phyloP scores from a whole-genome alignment of 2,888 invertebrate species.

The Eristalis arbustorum region DNA sequence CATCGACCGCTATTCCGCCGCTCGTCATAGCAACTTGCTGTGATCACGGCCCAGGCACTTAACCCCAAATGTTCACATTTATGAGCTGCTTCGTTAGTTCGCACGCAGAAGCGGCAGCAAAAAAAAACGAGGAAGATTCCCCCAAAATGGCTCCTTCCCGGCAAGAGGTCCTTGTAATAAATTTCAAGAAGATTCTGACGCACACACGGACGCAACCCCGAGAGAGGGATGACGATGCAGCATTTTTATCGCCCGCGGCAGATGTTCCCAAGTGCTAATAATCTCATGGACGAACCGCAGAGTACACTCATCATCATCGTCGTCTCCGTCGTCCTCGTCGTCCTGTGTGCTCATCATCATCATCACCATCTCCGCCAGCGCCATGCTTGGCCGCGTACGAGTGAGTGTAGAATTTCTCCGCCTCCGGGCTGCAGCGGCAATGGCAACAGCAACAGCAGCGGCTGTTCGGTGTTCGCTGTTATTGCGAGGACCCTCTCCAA shows the following conservation, averaged over 20 bases:
- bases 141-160: conserved; percentile 40
- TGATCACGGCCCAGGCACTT: conserved; percentile 40
- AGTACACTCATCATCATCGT: conserved; percentile 66
- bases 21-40: neutral
- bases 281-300: conserved; percentile 70
- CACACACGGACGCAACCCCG: conserved; percentile 37
- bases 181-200: conserved; percentile 62
- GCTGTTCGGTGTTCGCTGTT: conserved; percentile 17
- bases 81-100: conserved; percentile 1
- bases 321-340: conserved; percentile 37
- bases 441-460: conserved; percentile 11
- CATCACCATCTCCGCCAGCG: conserved; percentile 29
- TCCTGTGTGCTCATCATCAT: conserved; percentile 5
- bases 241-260: conserved; percentile 67
- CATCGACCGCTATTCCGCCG: neutral
- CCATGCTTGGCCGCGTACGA: neutral
- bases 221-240: conserved; percentile 58
- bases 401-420: conserved; percentile 35
- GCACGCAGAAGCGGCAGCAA: conserved; percentile 1
- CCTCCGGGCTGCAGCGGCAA: conserved; percentile 44
- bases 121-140: conserved; percentile 15
- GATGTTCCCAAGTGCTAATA: conserved; percentile 72
- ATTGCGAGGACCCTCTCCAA: conserved; percentile 9
- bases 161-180: conserved; percentile 62
- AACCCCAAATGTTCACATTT: conserved; percentile 61